Conservation (phyloP, 2,113 vertebrate species). For the Erinaceus europaeus region DNA sequence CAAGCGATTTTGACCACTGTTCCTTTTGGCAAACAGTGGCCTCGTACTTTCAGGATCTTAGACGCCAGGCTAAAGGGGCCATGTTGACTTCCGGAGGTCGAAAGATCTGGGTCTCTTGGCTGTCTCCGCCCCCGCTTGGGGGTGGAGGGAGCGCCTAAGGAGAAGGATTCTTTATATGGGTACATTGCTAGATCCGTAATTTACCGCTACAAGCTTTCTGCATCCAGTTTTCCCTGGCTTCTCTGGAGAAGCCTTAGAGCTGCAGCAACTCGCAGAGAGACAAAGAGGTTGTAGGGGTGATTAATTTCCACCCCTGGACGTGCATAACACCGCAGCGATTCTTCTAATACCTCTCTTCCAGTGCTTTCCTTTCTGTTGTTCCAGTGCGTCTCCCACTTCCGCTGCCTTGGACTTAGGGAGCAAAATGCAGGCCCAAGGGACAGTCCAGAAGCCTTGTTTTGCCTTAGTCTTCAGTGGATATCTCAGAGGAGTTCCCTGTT, state of each 20-base stretch:
- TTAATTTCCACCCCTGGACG: background rate
- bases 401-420: background rate
- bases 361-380: background rate
- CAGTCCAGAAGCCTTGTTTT: background rate
- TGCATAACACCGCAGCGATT: background rate
- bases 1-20: background rate
- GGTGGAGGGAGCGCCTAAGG: background rate
- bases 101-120: background rate
- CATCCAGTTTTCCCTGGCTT: background rate
- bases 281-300: background rate
- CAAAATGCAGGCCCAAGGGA: background rate
- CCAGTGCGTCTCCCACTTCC: background rate
- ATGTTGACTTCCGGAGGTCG: slow-evolving; percentile 56
- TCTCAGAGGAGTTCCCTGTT: background rate
- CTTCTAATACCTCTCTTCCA: background rate
- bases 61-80: background rate
- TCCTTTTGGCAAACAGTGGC: background rate
- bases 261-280: background rate
- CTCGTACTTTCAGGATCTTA: background rate
- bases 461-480: background rate
- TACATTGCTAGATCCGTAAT: background rate
- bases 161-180: background rate
- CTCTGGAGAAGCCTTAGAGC: background rate
- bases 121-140: background rate
- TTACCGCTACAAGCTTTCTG: background rate